Conservation (phyloP, 2,888 invertebrate species). For the Lasioglossum leucozonium region DNA sequence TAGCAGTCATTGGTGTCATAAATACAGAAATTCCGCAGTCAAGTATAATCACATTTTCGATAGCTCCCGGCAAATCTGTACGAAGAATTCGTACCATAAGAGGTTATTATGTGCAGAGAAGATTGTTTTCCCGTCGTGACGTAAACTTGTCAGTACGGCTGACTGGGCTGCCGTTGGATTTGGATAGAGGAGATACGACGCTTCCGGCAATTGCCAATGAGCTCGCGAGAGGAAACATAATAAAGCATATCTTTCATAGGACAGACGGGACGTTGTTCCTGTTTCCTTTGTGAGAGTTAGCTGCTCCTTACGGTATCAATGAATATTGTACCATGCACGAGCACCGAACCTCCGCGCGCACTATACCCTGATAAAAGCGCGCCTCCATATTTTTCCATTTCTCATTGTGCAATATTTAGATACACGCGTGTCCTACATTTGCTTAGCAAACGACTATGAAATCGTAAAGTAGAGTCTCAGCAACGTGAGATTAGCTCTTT, state of each 20-base stretch:
- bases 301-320: slow-evolving; percentile 3
- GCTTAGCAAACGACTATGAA: neutral
- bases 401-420: neutral
- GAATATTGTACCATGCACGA: neutral
- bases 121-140: neutral
- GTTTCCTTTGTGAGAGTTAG: neutral
- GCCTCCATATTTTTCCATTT: neutral
- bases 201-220: slow-evolving; percentile 6
- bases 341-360: neutral
- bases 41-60: neutral
- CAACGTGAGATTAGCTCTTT: neutral
- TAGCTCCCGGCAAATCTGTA: neutral
- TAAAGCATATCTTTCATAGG: slow-evolving; percentile 6
- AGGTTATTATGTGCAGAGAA: neutral
- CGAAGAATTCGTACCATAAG: neutral
- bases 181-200: neutral
- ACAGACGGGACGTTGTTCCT: neutral
- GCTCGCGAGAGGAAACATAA: slow-evolving; percentile 6
- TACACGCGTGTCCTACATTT: neutral
- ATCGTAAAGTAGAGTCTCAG: neutral
- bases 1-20: neutral
- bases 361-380: neutral
- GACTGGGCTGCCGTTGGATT: neutral
- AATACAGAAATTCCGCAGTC: neutral
- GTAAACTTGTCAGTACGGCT: neutral